A percentile compares a stretch with the other conserved stretches of the same genome.
Conservation (phyloP, 2,888 invertebrate genomes). For the Drosophila merina region DNA sequence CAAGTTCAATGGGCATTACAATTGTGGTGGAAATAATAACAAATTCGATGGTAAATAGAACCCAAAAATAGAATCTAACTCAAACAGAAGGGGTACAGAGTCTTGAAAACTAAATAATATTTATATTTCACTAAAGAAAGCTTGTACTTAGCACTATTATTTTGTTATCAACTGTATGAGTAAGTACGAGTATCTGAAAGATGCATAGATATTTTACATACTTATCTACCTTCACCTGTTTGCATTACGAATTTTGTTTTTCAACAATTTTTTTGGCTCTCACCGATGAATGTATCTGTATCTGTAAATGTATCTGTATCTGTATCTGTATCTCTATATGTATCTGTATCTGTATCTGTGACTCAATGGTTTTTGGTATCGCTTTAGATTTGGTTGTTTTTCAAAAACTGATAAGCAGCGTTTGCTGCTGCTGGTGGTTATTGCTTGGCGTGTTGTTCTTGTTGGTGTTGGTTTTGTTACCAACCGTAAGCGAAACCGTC, state of each 20-base stretch:
- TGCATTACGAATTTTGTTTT: constrained; percentile 51
- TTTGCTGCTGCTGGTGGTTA: constrained; percentile 8
- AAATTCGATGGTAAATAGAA: not conserved
- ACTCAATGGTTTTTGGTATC: constrained; percentile 72
- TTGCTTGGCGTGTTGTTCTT: constrained; percentile 8
- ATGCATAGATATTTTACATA: constrained; percentile 3
- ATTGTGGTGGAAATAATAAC: constrained; percentile 10
- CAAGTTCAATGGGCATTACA: constrained; percentile 38
- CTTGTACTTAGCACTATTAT: not conserved
- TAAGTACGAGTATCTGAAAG: not conserved
- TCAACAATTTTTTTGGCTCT: constrained; percentile 30
- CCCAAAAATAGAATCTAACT: too few relatives aligned
- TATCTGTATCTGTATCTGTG: constrained; percentile 38
- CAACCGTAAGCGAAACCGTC: constrained; percentile 56
- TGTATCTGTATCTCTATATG: constrained; percentile 21
- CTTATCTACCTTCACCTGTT: constrained; percentile 27
- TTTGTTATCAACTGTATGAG: not conserved
- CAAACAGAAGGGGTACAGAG: too few relatives aligned
- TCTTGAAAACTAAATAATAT: not conserved
- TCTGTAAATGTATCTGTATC: constrained; percentile 9
- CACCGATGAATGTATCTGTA: constrained; percentile 25
- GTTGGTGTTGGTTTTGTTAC: constrained; percentile 54
- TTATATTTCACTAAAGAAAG: not conserved
- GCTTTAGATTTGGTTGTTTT: constrained; percentile 70
- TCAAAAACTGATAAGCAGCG: constrained; percentile 57